Percentiles rank a stretch among this genome's conserved stretches.
These are phyloP conservation scores for Apocheima hispidaria DNA, from an alignment of 2,888 invertebrate genomes.

Conservation along the genomic window DNA sequence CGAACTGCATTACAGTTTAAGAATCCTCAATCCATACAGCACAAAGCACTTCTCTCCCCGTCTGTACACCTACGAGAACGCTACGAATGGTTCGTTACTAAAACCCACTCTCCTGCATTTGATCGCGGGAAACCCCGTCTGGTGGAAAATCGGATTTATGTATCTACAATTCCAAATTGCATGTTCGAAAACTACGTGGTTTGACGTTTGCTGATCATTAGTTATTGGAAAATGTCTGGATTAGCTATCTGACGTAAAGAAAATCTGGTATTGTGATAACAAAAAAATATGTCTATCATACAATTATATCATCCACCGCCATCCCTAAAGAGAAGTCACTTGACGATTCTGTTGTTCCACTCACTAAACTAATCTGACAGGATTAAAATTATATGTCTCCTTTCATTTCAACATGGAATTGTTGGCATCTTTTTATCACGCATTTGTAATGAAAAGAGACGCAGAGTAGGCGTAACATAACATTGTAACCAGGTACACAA, in stretches of 20 bases:
- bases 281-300: too few species aligned
- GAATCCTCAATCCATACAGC: too few species aligned
- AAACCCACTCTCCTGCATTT: conserved; percentile 39
- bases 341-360: too few species aligned
- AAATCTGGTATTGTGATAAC: background rate
- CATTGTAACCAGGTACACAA: background rate
- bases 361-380: too few species aligned
- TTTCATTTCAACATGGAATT: too few species aligned
- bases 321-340: too few species aligned
- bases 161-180: conserved; percentile 34
- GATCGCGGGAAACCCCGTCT: conserved; percentile 20
- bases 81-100: conserved; percentile 20
- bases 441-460: too few species aligned
- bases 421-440: too few species aligned
- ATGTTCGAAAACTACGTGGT: conserved; percentile 24
- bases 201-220: conserved; percentile 8
- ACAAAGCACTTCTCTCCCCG: conserved; percentile 14
- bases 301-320: too few species aligned
- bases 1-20: conserved; percentile 6
- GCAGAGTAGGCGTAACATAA: too few species aligned
- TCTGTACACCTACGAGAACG: conserved; percentile 9
- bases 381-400: too few species aligned
- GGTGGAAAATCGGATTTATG: conserved; percentile 18
- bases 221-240: background rate
- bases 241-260: background rate